These are phyloP conservation scores for Dendrolimus houi DNA, from an alignment of 2,888 invertebrate species.

Conservation along the genomic window DNA sequence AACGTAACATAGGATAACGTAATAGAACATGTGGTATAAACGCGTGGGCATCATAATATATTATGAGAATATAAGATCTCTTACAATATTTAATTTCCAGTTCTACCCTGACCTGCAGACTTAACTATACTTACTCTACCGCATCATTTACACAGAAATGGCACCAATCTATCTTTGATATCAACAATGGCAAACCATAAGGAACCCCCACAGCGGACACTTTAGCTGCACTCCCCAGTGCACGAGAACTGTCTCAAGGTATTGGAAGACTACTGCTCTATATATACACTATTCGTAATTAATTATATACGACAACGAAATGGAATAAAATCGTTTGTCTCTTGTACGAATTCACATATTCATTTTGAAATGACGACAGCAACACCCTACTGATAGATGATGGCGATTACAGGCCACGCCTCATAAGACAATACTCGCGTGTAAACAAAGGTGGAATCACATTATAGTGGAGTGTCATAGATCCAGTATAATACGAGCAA, in stretches of 20 bases:
- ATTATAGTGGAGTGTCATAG: no score
- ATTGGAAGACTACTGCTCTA: conserved; percentile 75
- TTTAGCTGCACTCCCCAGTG: conserved; percentile 33
- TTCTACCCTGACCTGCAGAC: conserved; percentile 74
- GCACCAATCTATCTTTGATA: conserved; percentile 77
- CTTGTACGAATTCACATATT: conserved; percentile 7
- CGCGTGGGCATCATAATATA: conserved; percentile 38
- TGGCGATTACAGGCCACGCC: conserved; percentile 4
- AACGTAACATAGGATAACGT: not conserved
- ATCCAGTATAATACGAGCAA: no score
- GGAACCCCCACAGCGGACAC: conserved; percentile 68
- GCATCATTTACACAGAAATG: conserved; percentile 72
- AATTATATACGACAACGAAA: conserved; percentile 59
- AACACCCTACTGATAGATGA: not conserved
- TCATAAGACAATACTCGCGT: not conserved
- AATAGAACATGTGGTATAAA: conserved; percentile 26
- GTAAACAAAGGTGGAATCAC: no score
- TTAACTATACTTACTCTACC: conserved; percentile 73
- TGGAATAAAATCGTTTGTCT: conserved; percentile 37
- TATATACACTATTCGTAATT: conserved; percentile 60
- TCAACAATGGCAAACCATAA: conserved; percentile 74
- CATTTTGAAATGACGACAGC: not conserved
- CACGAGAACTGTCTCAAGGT: conserved; percentile 56
- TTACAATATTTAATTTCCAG: conserved; percentile 68
- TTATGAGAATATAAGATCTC: conserved; percentile 46